Conservation (phyloP, 2,888 invertebrate species). For the Philonicus albiceps region DNA sequence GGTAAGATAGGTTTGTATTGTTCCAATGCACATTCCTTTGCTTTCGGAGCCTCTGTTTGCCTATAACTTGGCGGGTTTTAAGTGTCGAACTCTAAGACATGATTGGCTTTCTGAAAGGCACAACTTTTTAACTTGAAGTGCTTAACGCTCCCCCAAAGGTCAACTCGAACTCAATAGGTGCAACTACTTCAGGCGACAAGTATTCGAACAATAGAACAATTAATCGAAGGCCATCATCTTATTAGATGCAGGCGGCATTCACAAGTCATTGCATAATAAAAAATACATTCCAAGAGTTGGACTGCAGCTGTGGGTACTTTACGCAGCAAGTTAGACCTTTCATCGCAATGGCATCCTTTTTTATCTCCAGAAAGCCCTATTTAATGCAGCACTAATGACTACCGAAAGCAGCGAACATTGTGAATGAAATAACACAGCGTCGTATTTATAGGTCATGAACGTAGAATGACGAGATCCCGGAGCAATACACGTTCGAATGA, state of each 20-base stretch:
- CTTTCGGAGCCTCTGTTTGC: neutral
- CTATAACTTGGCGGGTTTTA: neutral
- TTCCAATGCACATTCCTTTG: slow-evolving; percentile 7
- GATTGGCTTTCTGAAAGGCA: neutral
- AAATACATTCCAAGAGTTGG: neutral
- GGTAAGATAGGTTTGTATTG: slow-evolving; percentile 63
- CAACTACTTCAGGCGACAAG: neutral
- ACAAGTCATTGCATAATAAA: neutral
- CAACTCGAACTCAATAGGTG: neutral
- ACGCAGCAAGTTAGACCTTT: neutral
- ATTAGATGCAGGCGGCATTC: neutral
- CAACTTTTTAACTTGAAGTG: neutral
- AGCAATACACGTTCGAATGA: slow-evolving; percentile 63
- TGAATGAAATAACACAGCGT: neutral
- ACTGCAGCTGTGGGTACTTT: neutral
- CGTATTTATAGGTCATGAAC: slow-evolving; percentile 54
- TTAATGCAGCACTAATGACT: neutral
- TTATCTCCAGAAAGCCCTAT: neutral
- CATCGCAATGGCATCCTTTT: neutral
- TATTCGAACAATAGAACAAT: neutral
- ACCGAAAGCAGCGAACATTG: neutral
- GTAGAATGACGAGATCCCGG: slow-evolving; percentile 61
- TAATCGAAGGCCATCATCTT: neutral
- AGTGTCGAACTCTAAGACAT: neutral
- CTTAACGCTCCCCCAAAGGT: neutral